Evolutionary conservation across 2,797 vertebrate species (phyloP).

Genomic region (Phaenicophaeus curvirostris): DNA sequence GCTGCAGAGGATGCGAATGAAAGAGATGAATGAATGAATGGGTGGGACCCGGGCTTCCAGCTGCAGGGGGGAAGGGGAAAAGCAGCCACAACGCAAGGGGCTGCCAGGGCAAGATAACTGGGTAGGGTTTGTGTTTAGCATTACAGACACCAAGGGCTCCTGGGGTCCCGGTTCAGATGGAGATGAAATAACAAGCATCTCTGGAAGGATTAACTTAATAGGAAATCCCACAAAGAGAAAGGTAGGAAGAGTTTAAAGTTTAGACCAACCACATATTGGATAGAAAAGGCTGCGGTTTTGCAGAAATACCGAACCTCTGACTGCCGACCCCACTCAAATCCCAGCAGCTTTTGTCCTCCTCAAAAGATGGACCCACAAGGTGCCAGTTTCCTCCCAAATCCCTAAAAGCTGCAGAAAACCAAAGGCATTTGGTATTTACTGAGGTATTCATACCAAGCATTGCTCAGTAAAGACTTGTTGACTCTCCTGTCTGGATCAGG

Average conservation of each 20-base stretch:
- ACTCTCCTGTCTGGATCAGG: background rate
- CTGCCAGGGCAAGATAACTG: background rate
- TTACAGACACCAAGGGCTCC: background rate
- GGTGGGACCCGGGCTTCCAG: conserved; percentile 24
- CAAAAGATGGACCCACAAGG: background rate
- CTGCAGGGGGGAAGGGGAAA: conserved; percentile 15
- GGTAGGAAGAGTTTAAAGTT: background rate
- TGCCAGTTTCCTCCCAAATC: background rate
- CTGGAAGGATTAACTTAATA: background rate
- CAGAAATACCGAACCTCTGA: background rate
- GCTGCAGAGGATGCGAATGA: background rate
- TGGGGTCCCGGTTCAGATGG: background rate
- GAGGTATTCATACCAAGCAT: background rate
- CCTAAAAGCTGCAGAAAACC: background rate
- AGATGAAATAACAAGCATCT: background rate
- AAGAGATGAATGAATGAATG: conserved; percentile 38
- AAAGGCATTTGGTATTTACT: background rate
- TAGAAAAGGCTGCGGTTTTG: background rate
- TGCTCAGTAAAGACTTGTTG: conserved; percentile 4
- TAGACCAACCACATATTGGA: background rate
- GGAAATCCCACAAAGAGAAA: background rate
- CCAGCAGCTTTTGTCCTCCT: background rate
- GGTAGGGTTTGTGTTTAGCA: background rate
- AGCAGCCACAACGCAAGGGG: background rate
- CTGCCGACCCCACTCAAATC: background rate